These are phyloP conservation scores for Anthonomus grandis DNA, from an alignment of 1,140 invertebrate genomes.

Conservation along the genomic window DNA sequence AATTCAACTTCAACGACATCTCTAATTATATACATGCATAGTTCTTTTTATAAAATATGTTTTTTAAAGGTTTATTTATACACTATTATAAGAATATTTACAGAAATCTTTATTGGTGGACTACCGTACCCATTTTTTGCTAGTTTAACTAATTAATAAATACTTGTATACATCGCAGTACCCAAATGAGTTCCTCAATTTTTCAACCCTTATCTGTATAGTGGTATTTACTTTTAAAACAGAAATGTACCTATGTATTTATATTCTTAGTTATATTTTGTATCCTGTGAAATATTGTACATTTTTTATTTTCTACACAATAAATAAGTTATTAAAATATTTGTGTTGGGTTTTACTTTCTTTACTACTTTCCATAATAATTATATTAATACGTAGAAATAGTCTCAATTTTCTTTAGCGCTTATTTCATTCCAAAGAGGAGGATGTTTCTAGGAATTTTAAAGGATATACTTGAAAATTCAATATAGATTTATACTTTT, in stretches of 20 bases:
- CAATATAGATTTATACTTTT: too few relatives aligned
- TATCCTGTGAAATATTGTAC: conserved; percentile 46
- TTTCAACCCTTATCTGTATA: conserved; percentile 26
- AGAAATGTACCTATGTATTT: conserved; percentile 40
- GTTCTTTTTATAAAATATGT: too few relatives aligned
- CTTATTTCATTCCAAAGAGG: too few relatives aligned
- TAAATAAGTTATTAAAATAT: conserved; percentile 32
- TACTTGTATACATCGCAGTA: conserved; percentile 17
- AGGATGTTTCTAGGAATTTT: too few relatives aligned
- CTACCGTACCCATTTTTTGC: conserved; percentile 6
- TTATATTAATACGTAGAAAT: too few relatives aligned
- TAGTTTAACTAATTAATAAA: background rate
- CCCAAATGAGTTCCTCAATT: conserved; percentile 41
- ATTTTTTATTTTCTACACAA: conserved; percentile 46
- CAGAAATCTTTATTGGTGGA: background rate
- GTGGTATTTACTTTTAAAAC: conserved; percentile 34
- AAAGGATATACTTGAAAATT: too few relatives aligned
- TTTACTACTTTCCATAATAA: too few relatives aligned
- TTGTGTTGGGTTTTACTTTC: background rate
- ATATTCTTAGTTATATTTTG: conserved; percentile 47
- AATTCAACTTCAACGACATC: too few relatives aligned
- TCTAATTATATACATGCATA: too few relatives aligned
- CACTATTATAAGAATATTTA: conserved; percentile 11
- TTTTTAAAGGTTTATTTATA: background rate
- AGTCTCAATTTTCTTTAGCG: too few relatives aligned